phyloP scores from a whole-genome alignment of 2,113 vertebrate species.

The Xerus inauris region DNA sequence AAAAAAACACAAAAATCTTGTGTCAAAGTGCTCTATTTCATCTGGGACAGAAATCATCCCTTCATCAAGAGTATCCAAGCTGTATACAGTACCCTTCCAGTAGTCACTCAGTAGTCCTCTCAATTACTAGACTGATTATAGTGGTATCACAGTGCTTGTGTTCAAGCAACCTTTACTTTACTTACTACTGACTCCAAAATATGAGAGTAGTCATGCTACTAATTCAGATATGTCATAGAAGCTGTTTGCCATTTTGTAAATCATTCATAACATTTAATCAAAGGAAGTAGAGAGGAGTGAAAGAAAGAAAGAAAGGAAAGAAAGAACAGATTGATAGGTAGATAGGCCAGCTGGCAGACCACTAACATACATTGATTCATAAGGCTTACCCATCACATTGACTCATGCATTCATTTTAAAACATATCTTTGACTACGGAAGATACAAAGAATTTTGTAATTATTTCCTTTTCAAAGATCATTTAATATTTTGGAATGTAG shows the following conservation, averaged over 20 bases:
- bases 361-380: not conserved
- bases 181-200: not conserved
- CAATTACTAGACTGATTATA: not conserved
- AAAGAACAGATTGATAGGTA: too few species aligned
- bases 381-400: not conserved
- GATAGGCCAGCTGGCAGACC: rapidly evolving
- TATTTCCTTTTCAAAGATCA: not conserved
- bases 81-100: not conserved
- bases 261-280: not conserved
- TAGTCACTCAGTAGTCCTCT: not conserved
- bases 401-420: not conserved
- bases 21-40: not conserved
- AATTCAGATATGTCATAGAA: not conserved
- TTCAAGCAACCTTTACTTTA: not conserved
- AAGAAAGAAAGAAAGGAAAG: not conserved
- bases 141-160: not conserved
- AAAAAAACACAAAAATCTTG: too few species aligned
- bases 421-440: not conserved
- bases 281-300: not conserved
- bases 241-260: not conserved
- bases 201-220: not conserved
- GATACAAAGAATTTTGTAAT: not conserved
- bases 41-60: not conserved
- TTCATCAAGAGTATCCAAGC: not conserved
- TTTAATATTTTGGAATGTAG: not conserved